Conservation (phyloP, 2,888 invertebrate species). For the Drosophila barbarae region DNA sequence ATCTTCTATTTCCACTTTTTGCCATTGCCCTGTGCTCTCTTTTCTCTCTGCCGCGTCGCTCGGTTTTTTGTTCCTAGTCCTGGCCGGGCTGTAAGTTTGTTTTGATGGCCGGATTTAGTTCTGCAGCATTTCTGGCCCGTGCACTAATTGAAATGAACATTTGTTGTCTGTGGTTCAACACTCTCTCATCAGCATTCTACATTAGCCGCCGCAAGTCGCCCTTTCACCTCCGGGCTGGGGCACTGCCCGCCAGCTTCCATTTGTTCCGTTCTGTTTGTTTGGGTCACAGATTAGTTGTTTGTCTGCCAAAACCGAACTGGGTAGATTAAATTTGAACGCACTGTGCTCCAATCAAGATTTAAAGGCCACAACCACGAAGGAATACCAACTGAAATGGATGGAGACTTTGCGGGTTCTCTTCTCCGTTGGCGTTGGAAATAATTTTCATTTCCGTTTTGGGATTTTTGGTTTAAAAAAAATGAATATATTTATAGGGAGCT, state of each 20-base stretch:
- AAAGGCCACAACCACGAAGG: not conserved
- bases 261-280: slow-evolving; percentile 36
- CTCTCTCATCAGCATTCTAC: slow-evolving; percentile 11
- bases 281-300: slow-evolving; percentile 34
- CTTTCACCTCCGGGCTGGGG: slow-evolving; percentile 30
- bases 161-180: slow-evolving; percentile 48
- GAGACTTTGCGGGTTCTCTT: not conserved
- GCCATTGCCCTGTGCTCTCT: slow-evolving; percentile 1
- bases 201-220: slow-evolving; percentile 44
- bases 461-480: too few species aligned
- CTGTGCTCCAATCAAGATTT: slow-evolving; percentile 8
- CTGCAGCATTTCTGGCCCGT: slow-evolving; percentile 42
- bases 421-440: too few species aligned
- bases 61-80: slow-evolving; percentile 11
- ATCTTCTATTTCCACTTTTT: slow-evolving; percentile 53
- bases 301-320: slow-evolving; percentile 16
- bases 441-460: too few species aligned
- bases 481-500: too few species aligned
- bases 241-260: not conserved
- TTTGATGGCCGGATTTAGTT: slow-evolving; percentile 54
- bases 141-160: slow-evolving; percentile 69
- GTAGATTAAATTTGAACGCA: slow-evolving; percentile 21
- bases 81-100: slow-evolving; percentile 37
- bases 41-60: slow-evolving; percentile 9
- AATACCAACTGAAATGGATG: not conserved